Evolutionary conservation across 37 sponge, comb jelly and placozoan species (phyloP), one percentile per base, ranked within the genome.

Genomic region (Bolinopsis microptera): DNA sequence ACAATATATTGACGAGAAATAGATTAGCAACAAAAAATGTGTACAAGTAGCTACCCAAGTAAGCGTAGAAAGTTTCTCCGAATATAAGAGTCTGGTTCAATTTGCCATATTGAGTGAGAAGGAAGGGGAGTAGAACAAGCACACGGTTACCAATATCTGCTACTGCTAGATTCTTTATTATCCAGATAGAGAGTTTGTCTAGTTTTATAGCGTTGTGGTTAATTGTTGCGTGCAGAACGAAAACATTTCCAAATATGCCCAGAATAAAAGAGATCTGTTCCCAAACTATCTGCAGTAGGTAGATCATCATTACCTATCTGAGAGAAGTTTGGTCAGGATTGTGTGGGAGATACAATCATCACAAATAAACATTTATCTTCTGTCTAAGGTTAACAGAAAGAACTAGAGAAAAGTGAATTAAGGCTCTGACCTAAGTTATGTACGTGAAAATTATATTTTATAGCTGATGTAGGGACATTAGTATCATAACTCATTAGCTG

Each of bases 191-290:
- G 2, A 70, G 5, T 70, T 70, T 26, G 74, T 70, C 74, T 24
- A 70, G 74, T 70, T 70, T 70, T 8, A 70, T 22, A 3, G 74
- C 74, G 28, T 26, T 22, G 21, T 70, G 74, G 2, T 1, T 2
- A n/a, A 70, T 70, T 70, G 74, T 70, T n/a, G 74, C 74, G 26
- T 70, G 26, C 74, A 70, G 74, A 26, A 70, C 74, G 26, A 70
- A 70, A n/a, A 22, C 25, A 22, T 70, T 70, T 70, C 74, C 74
- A 24, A n/a, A 24, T 26, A 70, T 26, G 1, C 74, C 74, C 74
- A 70, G 26, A 70, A 70, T 70, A 26, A 70, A 70, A 26, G 25
- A n/a, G 25, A 70, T 26, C 74, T 2, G 2, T 22, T 22, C 25
- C 74, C 74, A 70, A 8, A 70, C 61, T 48, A 48, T 48, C 13